These are phyloP conservation scores for human DNA, from an alignment of 2,113 vertebrate genomes.

Conservation along the genomic window DNA sequence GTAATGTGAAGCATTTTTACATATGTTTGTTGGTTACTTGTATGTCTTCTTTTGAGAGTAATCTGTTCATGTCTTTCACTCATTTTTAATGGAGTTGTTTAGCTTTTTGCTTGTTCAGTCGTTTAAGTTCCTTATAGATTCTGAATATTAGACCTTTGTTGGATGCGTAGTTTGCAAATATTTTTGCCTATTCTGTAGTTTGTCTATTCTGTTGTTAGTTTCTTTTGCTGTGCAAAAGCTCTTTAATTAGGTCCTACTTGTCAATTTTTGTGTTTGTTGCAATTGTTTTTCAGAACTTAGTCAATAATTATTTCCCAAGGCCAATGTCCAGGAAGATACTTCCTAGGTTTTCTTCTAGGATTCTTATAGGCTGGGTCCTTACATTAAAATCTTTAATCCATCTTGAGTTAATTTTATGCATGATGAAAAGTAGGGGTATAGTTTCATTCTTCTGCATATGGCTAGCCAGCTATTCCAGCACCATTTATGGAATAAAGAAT, in stretches of 20 bases:
- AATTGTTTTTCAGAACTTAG: neutral
- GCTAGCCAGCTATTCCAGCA: no score
- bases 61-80: neutral
- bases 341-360: no score
- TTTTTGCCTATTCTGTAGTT: neutral
- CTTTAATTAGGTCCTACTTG: neutral
- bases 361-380: no score
- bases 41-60: neutral
- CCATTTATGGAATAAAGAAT: no score
- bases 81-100: neutral
- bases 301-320: neutral
- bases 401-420: no score
- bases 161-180: neutral
- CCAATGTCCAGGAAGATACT: no score
- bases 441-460: no score
- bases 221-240: neutral
- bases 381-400: no score
- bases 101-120: neutral
- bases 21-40: neutral
- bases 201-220: neutral
- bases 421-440: no score
- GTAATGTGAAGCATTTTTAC: neutral
- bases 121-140: neutral
- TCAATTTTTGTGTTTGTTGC: neutral
- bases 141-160: neutral